Conservation (phyloP, 2,113 vertebrate genomes). For the Edolisoma coerulescens region DNA sequence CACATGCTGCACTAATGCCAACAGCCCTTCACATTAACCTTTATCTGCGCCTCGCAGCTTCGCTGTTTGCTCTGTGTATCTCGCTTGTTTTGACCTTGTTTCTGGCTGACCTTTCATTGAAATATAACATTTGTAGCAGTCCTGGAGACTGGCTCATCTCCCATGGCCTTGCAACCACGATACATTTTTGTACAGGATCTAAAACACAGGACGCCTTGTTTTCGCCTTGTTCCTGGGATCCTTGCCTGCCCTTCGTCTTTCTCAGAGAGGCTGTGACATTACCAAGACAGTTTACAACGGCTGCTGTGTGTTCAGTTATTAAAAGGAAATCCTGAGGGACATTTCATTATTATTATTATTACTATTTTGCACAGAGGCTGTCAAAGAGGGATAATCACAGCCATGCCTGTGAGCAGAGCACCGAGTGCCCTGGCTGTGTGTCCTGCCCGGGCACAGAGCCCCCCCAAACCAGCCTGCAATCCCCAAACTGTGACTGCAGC, state of each 20-base stretch:
- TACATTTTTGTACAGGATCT: not conserved
- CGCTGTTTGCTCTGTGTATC: not conserved
- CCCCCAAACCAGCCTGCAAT: not conserved
- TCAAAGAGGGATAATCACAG: not conserved
- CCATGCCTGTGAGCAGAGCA: not conserved
- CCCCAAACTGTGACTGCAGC: not conserved
- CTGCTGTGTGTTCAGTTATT: not conserved
- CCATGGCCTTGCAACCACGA: not conserved
- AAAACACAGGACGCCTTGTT: not conserved
- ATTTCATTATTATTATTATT: not conserved
- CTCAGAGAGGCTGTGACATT: slow-evolving; percentile 15
- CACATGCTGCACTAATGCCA: slow-evolving; percentile 14
- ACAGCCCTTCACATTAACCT: slow-evolving; percentile 34
- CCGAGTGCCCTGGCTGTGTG: fast-evolving
- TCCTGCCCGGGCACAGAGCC: not conserved
- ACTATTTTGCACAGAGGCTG: not conserved
- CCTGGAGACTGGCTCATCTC: slow-evolving; percentile 46
- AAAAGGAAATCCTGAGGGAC: not conserved
- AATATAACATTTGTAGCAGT: slow-evolving; percentile 30
- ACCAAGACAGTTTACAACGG: slow-evolving; percentile 20
- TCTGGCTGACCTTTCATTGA: slow-evolving; percentile 21
- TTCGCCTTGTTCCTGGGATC: not conserved
- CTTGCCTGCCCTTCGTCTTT: not conserved
- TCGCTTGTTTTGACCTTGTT: slow-evolving; percentile 20
- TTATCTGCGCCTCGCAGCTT: not conserved